These are phyloP conservation scores for Aspidoscelis tigris DNA, from an alignment of 2,113 vertebrate species.

Conservation along the genomic window DNA sequence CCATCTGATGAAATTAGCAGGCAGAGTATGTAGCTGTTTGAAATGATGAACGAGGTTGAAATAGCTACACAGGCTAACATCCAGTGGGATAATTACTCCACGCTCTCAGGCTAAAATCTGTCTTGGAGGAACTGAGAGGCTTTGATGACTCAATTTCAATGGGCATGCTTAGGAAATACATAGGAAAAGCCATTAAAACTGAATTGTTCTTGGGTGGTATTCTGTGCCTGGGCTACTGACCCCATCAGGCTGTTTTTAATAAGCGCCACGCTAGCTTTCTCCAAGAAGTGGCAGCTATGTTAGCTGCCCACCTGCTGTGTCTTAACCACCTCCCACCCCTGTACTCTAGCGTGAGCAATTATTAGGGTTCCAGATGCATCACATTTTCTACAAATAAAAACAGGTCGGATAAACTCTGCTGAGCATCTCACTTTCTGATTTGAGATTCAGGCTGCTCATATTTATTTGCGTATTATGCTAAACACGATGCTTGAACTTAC, in stretches of 20 bases:
- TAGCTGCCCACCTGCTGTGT: conserved; percentile 69
- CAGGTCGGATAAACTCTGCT: background rate
- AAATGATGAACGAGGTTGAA: conserved; percentile 96
- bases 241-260: conserved; percentile 92
- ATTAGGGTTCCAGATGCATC: background rate
- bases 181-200: conserved; percentile 99
- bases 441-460: conserved; percentile 27
- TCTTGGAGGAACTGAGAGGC: conserved; percentile 86
- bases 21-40: conserved; percentile 91
- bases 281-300: conserved; percentile 74
- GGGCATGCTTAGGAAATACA: conserved; percentile 94
- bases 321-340: conserved; percentile 72
- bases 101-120: conserved; percentile 95
- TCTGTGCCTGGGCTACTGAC: conserved; percentile 85
- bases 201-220: conserved; percentile 98
- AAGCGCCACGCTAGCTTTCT: conserved; percentile 84
- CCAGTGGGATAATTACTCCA: conserved; percentile 98
- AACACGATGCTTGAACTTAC: conserved; percentile 18
- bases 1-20: conserved; percentile 99
- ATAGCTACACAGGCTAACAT: conserved; percentile 93
- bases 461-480: background rate
- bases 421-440: conserved; percentile 17
- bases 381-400: background rate
- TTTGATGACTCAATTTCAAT: conserved; percentile 99
- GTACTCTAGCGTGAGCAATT: conserved; percentile 37